A percentile compares a stretch with the other conserved stretches of the same genome.
phyloP scores from a whole-genome alignment of 1,140 invertebrate species.

The Brachionus plicatilis region DNA sequence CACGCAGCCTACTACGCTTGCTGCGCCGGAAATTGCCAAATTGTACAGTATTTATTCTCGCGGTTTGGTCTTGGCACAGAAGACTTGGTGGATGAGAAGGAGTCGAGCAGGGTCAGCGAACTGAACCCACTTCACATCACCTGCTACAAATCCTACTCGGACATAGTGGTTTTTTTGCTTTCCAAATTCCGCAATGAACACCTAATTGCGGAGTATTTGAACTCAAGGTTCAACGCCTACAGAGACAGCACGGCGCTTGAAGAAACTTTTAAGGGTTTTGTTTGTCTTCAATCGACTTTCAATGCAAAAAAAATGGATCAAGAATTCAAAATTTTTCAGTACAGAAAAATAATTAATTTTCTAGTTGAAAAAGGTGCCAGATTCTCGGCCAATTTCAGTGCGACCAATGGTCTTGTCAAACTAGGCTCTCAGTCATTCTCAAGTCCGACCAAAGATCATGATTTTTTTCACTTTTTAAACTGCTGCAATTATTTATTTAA shows the following conservation, averaged over 20 bases:
- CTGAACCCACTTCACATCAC: slow-evolving; percentile 9
- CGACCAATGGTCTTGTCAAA: not conserved
- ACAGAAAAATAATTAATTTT: slow-evolving; percentile 23
- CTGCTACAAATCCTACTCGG: not conserved
- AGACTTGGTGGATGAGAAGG: not conserved
- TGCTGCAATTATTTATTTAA: slow-evolving; percentile 31
- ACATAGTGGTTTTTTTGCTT: not conserved
- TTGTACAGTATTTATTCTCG: not conserved
- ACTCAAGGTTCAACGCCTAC: not conserved
- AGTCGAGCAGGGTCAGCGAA: not conserved
- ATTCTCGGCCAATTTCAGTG: not conserved
- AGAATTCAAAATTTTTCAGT: not conserved
- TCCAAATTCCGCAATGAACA: not conserved
- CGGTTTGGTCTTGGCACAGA: not conserved
- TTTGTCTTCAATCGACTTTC: not conserved
- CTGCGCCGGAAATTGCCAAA: not conserved
- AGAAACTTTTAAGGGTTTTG: slow-evolving; percentile 30
- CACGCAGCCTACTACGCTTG: not conserved
- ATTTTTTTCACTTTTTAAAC: slow-evolving; percentile 15
- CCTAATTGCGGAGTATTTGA: not conserved
- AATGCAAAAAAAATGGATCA: not conserved
- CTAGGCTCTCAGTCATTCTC: not conserved
- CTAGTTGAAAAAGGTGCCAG: slow-evolving; percentile 14
- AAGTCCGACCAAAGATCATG: not conserved
- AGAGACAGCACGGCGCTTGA: not conserved